A percentile compares a stretch with the other conserved stretches of the same genome.
Evolutionary conservation across 2,113 vertebrate species (phyloP).

Genomic region (Syngnathus typhle): DNA sequence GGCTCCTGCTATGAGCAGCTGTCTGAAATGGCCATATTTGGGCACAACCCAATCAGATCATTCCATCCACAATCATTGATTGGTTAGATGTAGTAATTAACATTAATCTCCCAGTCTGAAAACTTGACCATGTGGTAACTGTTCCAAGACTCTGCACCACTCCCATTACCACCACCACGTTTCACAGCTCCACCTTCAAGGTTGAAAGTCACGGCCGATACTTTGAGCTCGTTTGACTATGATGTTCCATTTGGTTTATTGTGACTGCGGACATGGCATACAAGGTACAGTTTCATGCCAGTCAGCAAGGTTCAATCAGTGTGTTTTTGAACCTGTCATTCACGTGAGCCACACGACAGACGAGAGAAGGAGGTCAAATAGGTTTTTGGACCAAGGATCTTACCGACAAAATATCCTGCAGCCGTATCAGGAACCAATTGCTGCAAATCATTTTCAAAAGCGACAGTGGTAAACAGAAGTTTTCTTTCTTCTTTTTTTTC

Average conservation of each 20-base stretch:
- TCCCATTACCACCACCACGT: constrained; percentile 22
- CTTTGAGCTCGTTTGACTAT: constrained; percentile 59
- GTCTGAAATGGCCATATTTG: constrained; percentile 71
- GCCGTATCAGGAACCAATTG: constrained; percentile 64
- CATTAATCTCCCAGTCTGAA: constrained; percentile 76
- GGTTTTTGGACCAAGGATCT: constrained; percentile 38
- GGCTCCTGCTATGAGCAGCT: constrained; percentile 75
- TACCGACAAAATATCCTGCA: constrained; percentile 60
- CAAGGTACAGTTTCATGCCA: constrained; percentile 18
- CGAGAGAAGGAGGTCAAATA: constrained; percentile 33
- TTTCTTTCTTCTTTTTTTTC: constrained; percentile 12
- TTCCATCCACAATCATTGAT: constrained; percentile 67
- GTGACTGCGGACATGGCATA: constrained; percentile 29
- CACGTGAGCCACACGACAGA: constrained; percentile 23
- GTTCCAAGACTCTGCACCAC: constrained; percentile 44
- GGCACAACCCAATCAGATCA: constrained; percentile 73
- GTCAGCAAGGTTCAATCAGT: constrained; percentile 38
- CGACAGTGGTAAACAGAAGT: constrained; percentile 53
- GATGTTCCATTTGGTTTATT: constrained; percentile 37
- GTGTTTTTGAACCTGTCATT: constrained; percentile 35
- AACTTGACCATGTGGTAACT: constrained; percentile 66
- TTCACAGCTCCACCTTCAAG: constrained; percentile 51
- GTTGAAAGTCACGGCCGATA: constrained; percentile 66
- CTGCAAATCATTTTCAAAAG: constrained; percentile 65
- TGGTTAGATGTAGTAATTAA: constrained; percentile 69